Evolutionary conservation across 2,797 vertebrate genomes (phyloP), one percentile per base, ranked within the genome.

Genomic region (Megalops cyprinoides): DNA sequence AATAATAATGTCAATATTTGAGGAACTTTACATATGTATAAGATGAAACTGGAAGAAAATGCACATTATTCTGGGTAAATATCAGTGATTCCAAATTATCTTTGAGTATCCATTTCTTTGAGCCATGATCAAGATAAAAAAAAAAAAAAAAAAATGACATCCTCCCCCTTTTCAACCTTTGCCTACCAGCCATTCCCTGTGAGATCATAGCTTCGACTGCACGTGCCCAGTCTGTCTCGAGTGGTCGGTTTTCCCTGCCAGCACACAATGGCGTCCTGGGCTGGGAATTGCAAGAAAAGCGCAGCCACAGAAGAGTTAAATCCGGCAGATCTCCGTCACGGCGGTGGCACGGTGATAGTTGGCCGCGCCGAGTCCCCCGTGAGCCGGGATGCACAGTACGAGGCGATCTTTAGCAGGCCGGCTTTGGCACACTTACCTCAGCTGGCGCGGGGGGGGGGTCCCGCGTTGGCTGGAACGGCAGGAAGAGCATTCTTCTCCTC

Each of bases 391-490:
- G 76, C 84, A 84, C 85, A 87, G 87, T 87, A 71, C 86, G 83
- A 82, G 82, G 81, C 86, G 85, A 87, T 87, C 80, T 88, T 88
- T 89, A 89, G 91, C 87, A 89, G 67, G 85, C 48, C 76, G 82
- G 84, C 86, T 89, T 87, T 89, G 90, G 87, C 89, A 90, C 84
- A 84, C 88, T 91, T 90, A 89, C 90, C 89, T 91, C 87, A 82
- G 78, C 73, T 88, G 86, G 82, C 88, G 76, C 82, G 75, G 80
- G 84, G 78, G 80, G 84, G 78, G 58, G 82, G 80, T 39, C 56
- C 58, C 58, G 3, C 25, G 25, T 15, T 65, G 31, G 31, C 60
- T 65, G 60, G 37, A 60, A 60, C 9, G n/a, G n/a, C 60, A 65
- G 31, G 31, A 2, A 2, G 28, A 37, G 31, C 14, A 20, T 71